A percentile compares a stretch with the other conserved stretches of the same genome.
Conservation (phyloP, 2,113 vertebrate genomes). For the Chrysemys picta region DNA sequence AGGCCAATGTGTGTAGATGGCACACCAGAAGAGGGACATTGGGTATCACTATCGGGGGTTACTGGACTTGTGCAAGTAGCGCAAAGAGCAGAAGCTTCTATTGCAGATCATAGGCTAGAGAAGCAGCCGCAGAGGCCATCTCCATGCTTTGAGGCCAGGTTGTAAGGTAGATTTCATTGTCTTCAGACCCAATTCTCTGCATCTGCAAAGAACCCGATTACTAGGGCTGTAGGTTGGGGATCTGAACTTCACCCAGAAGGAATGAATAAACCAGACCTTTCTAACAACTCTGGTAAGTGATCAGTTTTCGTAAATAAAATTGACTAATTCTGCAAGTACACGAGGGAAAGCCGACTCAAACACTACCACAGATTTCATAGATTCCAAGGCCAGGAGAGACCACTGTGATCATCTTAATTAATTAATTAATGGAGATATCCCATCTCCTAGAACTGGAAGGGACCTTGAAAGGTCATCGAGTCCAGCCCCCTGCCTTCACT, state of each 20-base stretch:
- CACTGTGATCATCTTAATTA: not conserved
- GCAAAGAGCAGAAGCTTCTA: not conserved
- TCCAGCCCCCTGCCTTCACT: no score
- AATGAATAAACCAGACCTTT: not conserved
- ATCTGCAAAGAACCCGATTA: accelerated
- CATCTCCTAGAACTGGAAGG: no score
- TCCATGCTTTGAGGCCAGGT: accelerated
- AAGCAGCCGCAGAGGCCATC: accelerated
- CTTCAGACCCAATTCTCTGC: not conserved
- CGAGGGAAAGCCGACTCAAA: not conserved
- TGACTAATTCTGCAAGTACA: not conserved
- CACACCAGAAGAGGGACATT: not conserved
- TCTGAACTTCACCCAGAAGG: not conserved
- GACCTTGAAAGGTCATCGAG: no score
- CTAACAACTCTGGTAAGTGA: not conserved
- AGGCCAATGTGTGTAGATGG: not conserved
- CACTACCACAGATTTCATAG: not conserved
- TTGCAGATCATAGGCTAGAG: not conserved
- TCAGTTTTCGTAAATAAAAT: not conserved
- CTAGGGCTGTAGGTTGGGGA: not conserved
- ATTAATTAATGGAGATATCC: no score
- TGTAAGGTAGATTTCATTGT: not conserved
- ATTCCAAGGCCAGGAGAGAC: not conserved
- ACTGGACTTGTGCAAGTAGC: not conserved
- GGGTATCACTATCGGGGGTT: not conserved